Evolutionary conservation across 2,888 invertebrate genomes (phyloP), one percentile per base, ranked within the genome.

Genomic region (Cyclophora punctaria): DNA sequence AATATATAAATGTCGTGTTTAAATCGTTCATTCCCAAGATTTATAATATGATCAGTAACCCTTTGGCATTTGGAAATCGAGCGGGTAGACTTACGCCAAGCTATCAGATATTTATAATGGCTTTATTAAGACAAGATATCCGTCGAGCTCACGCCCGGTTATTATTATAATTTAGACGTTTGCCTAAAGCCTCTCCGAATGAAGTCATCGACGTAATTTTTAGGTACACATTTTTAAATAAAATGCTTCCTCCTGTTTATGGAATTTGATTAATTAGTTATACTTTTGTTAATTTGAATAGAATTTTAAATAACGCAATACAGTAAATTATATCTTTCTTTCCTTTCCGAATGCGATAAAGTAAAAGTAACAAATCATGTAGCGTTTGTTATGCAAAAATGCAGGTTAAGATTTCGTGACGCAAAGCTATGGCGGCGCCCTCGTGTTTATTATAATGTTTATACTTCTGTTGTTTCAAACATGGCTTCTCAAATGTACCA

Each of bases 91-190:
- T 71, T 75, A 78, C 75, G 70, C 69, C 70, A 77, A 75, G 71
- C 77, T 77, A 81, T 83, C 80, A 82, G 80, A 85, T 84, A 85
- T 86, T 80, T 86, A 81, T 87, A 87, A 88, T 88, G 83, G 80
- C 88, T 88, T 85, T 86, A 88, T 88, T 84, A 86, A 86, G 82
- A 78, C 80, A 70, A 75, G 75, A 79, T 73, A 79, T 80, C 75
- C 77, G 66, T 66, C 71, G 75, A 78, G 75, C 79, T 83, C 83
- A 82, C 84, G 80, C 84, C 83, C 86, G 82, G 80, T 87, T 88
- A 87, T 88, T 88, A 87, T 85, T 81, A 82, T 88, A 87, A 88
- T 87, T 83, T 85, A 87, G 85, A 84, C 83, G 83, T 80, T 75
- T 85, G 84, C 85, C 86, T 75, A 83, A 83, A 87, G 85, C 82